Evolutionary conservation across 1,140 invertebrate genomes (phyloP), one percentile per base, ranked within the genome.

Genomic region (Ctenoplectra terminalis): DNA sequence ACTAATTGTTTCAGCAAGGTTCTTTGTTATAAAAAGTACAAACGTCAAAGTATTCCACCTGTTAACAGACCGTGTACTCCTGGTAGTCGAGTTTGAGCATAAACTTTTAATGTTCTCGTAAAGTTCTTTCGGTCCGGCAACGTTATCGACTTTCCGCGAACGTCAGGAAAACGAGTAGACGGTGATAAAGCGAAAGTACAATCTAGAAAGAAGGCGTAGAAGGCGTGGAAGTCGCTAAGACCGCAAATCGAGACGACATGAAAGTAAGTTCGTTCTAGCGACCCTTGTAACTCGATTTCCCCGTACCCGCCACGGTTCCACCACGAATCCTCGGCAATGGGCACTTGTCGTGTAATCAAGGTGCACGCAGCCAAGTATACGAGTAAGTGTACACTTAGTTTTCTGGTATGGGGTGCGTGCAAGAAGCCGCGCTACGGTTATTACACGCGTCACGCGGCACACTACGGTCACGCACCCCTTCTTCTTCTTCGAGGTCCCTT

Each of bases 371-470:
- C 52, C 73, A 81, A 81, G 64, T 77, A 88, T 58, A 76, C 20
- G 2, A 67, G 61, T 86, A 82, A 73, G 69, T 60, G 81, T 83
- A 83, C 81, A 56, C 63, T 85, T 76, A 67, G 71, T 67, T 74
- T 46, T 64, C 75, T 75, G 61, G 34, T 26, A 74, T 31, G 83
- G 90, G 90, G 88, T 92, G 88, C 90, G 90, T 91, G 91, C 88
- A 84, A 87, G 90, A 87, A 90, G 87, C 84, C 87, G 90, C 87
- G 92, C 91, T 91, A 93, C 93, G 92, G 91, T 94, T 93, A 93
- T 94, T 94, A 93, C 91, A 94, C 93, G 93, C 92, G 90, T 94
- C 93, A 93, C 93, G 92, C 92, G 90, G 91, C 85, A 89, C 86
- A 85, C 85, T 82, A 78, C 87, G 88, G 91, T 93, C 93, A 93